Evolutionary conservation across 2,113 vertebrate genomes (phyloP).

Genomic region (Vulpes lagopus): DNA sequence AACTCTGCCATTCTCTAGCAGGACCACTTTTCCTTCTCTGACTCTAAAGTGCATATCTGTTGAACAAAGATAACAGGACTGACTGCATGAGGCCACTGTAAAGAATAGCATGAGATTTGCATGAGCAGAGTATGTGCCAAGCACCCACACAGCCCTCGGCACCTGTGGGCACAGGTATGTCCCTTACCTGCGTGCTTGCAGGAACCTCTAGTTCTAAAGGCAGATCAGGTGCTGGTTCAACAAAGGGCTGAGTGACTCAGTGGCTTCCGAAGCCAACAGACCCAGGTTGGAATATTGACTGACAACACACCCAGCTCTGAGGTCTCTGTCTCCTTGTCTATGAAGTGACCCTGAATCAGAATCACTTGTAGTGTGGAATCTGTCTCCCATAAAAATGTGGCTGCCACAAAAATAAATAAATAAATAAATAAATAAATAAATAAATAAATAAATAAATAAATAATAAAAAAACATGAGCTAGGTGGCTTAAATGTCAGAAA

Average conservation of each 20-base stretch:
- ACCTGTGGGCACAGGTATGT: rapidly evolving
- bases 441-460: too few relatives aligned
- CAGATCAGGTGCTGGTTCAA: rapidly evolving
- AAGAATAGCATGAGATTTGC: rapidly evolving
- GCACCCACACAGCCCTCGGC: background rate
- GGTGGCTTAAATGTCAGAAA: background rate
- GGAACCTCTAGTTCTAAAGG: background rate
- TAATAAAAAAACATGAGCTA: background rate
- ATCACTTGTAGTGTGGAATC: too few relatives aligned
- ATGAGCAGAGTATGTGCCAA: rapidly evolving
- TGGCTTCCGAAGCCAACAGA: background rate
- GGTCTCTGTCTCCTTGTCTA: background rate
- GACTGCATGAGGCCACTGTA: rapidly evolving
- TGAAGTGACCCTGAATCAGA: background rate
- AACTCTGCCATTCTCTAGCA: background rate
- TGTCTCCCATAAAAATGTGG: background rate
- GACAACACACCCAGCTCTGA: background rate
- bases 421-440: too few relatives aligned
- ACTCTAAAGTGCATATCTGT: background rate
- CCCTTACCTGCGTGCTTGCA: too few relatives aligned
- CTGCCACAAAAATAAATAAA: background rate
- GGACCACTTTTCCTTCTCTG: background rate
- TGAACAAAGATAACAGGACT: rapidly evolving
- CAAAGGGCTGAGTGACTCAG: background rate
- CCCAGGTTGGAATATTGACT: background rate